Conservation (phyloP, 2,797 vertebrate species). For the Limnodromus scolopaceus region DNA sequence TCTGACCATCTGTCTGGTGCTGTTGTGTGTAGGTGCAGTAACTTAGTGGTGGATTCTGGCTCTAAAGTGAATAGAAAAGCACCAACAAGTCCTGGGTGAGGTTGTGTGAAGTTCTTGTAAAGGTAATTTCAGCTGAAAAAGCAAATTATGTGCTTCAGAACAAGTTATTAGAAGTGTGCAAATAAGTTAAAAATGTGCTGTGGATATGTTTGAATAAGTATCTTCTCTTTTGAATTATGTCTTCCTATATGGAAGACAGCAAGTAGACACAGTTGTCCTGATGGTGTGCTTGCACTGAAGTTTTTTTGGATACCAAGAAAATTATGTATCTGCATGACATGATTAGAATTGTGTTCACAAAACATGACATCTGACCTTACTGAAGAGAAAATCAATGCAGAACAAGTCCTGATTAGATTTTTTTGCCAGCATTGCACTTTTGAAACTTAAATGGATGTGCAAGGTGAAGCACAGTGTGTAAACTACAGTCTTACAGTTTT, state of each 20-base stretch:
- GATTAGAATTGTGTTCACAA: constrained; percentile 26
- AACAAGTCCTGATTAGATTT: not conserved
- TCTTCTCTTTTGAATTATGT: not conserved
- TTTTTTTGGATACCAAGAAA: not conserved
- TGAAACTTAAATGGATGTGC: not conserved
- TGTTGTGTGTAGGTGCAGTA: not conserved
- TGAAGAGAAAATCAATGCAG: constrained; percentile 25
- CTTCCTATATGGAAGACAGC: not conserved
- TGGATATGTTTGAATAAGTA: not conserved
- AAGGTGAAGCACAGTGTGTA: not conserved
- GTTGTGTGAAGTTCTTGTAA: not conserved
- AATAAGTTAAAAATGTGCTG: not conserved
- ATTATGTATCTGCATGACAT: not conserved
- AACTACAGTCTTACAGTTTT: not conserved
- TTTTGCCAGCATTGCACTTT: constrained; percentile 14
- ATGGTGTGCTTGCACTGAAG: not conserved
- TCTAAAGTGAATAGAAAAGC: not conserved
- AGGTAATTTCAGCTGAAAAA: not conserved
- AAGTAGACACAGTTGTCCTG: not conserved
- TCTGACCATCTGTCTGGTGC: not conserved
- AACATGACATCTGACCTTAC: not conserved
- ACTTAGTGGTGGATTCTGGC: not conserved
- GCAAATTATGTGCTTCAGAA: not conserved
- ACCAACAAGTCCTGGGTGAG: not conserved
- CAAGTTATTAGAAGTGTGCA: not conserved